phyloP scores from a whole-genome alignment of 2,888 invertebrate genomes.

The Scaptomyza flava region DNA sequence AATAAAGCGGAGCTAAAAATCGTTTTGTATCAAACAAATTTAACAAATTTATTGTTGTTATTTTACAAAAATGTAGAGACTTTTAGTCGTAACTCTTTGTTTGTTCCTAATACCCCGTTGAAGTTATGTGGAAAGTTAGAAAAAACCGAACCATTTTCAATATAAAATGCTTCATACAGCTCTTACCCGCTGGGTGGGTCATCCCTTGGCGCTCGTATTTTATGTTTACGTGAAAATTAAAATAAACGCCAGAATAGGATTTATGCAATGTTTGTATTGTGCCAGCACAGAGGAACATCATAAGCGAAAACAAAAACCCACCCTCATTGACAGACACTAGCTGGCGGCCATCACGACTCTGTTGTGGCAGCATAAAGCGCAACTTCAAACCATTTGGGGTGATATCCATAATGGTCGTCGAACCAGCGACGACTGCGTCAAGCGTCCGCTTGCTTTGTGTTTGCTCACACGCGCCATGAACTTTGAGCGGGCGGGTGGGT shows the following conservation, averaged over 20 bases:
- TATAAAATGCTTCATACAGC: slow-evolving; percentile 30
- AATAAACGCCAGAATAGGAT: slow-evolving; percentile 82
- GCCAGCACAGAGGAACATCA: slow-evolving; percentile 40
- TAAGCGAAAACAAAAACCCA: slow-evolving; percentile 45
- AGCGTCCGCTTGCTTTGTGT: slow-evolving; percentile 57
- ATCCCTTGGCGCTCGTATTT: slow-evolving; percentile 76
- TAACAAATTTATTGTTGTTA: neutral
- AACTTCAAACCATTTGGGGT: slow-evolving; percentile 73
- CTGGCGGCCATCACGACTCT: slow-evolving; percentile 42
- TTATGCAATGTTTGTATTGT: slow-evolving; percentile 81
- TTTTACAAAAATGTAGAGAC: neutral
- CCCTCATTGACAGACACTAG: slow-evolving; percentile 34
- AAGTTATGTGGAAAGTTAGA: slow-evolving; percentile 37
- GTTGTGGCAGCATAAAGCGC: slow-evolving; percentile 51
- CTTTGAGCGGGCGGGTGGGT: slow-evolving; percentile 21
- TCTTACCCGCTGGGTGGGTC: slow-evolving; percentile 46
- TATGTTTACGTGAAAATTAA: slow-evolving; percentile 81
- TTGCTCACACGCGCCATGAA: slow-evolving; percentile 56
- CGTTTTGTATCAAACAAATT: neutral
- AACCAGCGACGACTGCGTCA: slow-evolving; percentile 53
- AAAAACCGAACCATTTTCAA: slow-evolving; percentile 33
- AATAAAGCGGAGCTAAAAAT: neutral
- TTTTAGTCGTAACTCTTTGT: slow-evolving; percentile 18
- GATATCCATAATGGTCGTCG: slow-evolving; percentile 78
- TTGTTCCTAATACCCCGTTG: slow-evolving; percentile 27